Base-by-base conservation (phyloP, 2,888 invertebrate species). In the Cephus runcator region DNA sequence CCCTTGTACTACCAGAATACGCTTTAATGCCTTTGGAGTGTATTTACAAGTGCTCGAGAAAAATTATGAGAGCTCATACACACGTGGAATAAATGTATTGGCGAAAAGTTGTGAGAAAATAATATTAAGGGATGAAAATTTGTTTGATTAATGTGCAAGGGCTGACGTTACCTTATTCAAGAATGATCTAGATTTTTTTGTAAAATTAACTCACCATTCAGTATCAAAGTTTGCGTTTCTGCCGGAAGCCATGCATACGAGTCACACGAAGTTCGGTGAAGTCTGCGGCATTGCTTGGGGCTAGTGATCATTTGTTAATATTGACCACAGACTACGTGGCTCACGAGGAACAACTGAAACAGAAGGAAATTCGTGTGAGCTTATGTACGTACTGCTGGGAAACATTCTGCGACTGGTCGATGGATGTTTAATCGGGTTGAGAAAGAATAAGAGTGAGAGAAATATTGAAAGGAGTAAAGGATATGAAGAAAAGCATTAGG, bases 231-330 rank as follows among this genome's bases (percentile, higher is more conserved):
- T 40, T 40, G 15, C 40, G 23, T 15, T 23, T 40, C 23, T 15
- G 40, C 40, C 40, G 69, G 33, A 31, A 30, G 31, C 30, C 31
- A 12, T 12, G 69, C 73, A 79, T 75, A 78, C 81, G 33, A 75
- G 40, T 78, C 79, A 80, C 81, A 79, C 79, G 76, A 35, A 73
- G n/a, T 74, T 80, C 75, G 68, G 76, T 76, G 73, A 78, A 81
- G 77, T 79, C 77, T 34, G 76, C 79, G 31, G 77, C 73, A 73
- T 68, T 74, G 76, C 75, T 75, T 31, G 69, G 12, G 77, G 69
- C 69, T 69, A 2, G 74, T 33, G 75, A 82, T 79, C 80, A 80
- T 79, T 82, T 81, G 81, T 79, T 81, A 78, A 81, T 80, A 77
- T 82, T 80, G 80, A 79, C 77, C 68, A 76, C 74, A 77, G 78